Base-by-base conservation (phyloP, 1,140 invertebrate species). In the Leptinotarsa lineolata region DNA sequence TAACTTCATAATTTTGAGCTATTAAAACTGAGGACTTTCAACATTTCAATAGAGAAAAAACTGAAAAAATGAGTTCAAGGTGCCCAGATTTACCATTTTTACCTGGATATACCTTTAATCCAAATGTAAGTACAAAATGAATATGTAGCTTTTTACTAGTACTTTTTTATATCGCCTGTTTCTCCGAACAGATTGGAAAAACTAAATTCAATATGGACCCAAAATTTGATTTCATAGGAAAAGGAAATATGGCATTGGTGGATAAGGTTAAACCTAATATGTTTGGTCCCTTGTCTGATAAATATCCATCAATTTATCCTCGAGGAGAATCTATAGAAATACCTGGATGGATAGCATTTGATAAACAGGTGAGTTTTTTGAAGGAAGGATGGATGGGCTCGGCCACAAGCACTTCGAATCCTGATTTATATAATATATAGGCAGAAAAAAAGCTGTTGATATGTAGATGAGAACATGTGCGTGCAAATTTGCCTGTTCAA, bases 271-370 rank as follows among this genome's bases (percentile, higher is more conserved):
- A 82, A 64, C 86, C 82, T 1, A 82, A 83, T 74, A 79, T 84
- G 77, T 81, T 83, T 64, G 83, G 83, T 12, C 74, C 76, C 12
- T 66, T 84, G 16, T 74, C 81, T 11, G 82, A 84, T 72, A 80
- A 80, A 75, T 87, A 87, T 79, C 91, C 91, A 0, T 90, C 91
- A 0, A 77, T 93, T 76, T 92, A 91, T 85, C 86, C 89, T 1
- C 86, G 88, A 24, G 91, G 92, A 69, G 89, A 92, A 79, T 89
- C 88, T 2, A 86, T 88, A 1, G 91, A 91, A 77, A 78, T 92
- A 54, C 95, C 95, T 1, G 85, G 92, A 1, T 97, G 95, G 95
- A 86, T 97, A 39, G 90, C 91, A 59, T 96, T 92, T 84, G 94
- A 97, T 82, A 93, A 94, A 85, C 89, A 96, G 30, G 30, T 30